Evolutionary conservation across 1,140 invertebrate species (phyloP).

Genomic region (Caenorhabditis inopinata): DNA sequence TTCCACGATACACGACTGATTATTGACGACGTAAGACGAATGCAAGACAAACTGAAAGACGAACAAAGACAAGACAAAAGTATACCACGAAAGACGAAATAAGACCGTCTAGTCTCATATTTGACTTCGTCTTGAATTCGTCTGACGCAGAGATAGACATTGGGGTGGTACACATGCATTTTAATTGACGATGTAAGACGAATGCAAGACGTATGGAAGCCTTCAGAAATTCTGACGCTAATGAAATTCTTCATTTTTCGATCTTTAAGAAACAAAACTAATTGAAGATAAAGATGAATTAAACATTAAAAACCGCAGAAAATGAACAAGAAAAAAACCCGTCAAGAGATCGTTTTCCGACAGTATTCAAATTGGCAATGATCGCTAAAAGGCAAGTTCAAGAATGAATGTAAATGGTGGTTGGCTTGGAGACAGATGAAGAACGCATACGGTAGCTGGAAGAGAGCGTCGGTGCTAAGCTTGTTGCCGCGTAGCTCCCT

Average conservation of each 20-base stretch:
- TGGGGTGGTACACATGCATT: too few species aligned
- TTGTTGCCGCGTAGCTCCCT: neutral
- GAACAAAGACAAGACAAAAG: too few species aligned
- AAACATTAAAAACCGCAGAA: neutral
- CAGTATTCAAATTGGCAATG: neutral
- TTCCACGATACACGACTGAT: too few species aligned
- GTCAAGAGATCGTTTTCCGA: conserved; percentile 18
- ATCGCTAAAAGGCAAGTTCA: neutral
- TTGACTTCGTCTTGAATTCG: too few species aligned
- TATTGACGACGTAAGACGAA: too few species aligned
- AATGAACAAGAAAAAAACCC: neutral
- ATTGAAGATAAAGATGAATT: neutral
- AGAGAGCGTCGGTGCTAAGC: neutral
- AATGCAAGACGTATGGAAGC: too few species aligned
- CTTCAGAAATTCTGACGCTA: too few species aligned
- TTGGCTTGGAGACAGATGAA: neutral
- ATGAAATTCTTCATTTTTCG: conserved; percentile 1
- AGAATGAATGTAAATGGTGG: conserved; percentile 8
- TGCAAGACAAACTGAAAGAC: too few species aligned
- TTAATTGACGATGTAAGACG: too few species aligned
- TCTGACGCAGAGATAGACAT: too few species aligned
- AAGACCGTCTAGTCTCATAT: too few species aligned
- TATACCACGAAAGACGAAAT: too few species aligned
- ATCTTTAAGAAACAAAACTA: neutral
- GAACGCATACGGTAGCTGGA: neutral